Evolutionary conservation across 2,113 vertebrate species (phyloP).

Genomic region (Lontra canadensis): DNA sequence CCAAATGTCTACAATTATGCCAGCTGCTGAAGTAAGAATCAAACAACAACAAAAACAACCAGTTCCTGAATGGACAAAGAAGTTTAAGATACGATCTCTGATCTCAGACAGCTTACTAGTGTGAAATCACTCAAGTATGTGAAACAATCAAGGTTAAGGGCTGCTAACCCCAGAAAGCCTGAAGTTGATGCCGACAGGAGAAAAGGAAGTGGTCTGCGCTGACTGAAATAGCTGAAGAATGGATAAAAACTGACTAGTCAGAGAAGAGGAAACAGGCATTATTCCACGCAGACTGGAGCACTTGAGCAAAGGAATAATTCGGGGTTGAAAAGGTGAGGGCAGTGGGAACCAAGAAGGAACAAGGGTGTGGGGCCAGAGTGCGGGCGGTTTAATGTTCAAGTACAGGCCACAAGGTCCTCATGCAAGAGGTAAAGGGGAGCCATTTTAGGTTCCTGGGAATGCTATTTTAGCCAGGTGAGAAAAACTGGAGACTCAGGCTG

Average conservation of each 20-base stretch:
- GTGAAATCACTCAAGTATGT: slow-evolving; percentile 30
- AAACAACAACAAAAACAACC: background rate
- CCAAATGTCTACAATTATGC: slow-evolving; percentile 18
- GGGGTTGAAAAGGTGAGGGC: background rate
- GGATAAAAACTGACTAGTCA: background rate
- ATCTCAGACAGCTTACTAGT: slow-evolving; percentile 10
- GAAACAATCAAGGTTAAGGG: background rate
- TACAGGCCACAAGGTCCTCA: background rate
- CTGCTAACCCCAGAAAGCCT: background rate
- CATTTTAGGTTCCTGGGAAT: background rate
- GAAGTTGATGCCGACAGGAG: background rate
- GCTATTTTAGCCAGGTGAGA: background rate
- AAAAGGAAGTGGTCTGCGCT: background rate
- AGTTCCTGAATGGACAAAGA: slow-evolving; percentile 27
- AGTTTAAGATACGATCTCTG: background rate
- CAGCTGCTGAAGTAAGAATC: background rate
- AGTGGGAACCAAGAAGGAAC: background rate
- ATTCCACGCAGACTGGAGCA: background rate
- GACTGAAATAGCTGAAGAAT: background rate
- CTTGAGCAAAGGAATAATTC: background rate
- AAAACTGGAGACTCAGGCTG: background rate
- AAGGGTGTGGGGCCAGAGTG: background rate
- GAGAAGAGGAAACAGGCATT: background rate
- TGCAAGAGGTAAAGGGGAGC: background rate
- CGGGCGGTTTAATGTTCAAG: background rate